These are phyloP conservation scores for Didymodactylos carnosus DNA, from an alignment of 2,888 invertebrate genomes.

Conservation along the genomic window DNA sequence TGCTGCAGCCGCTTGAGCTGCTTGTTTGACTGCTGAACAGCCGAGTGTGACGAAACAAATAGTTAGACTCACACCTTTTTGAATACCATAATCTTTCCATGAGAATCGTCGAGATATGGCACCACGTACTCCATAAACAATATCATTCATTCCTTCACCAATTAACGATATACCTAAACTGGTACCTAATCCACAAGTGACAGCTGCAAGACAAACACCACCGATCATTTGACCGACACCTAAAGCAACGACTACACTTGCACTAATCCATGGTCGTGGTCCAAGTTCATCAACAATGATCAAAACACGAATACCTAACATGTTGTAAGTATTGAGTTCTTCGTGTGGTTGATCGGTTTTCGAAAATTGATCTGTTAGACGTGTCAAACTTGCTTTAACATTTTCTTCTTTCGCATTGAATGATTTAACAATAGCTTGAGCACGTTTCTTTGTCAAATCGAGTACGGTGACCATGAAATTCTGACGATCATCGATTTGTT, in stretches of 20 bases:
- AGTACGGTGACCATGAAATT: background rate
- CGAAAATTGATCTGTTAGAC: slow-evolving; percentile 5
- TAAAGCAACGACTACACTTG: background rate
- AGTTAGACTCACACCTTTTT: slow-evolving; percentile 8
- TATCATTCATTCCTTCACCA: slow-evolving; percentile 1
- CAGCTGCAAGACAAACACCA: slow-evolving; percentile 1
- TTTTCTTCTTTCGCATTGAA: slow-evolving; percentile 10
- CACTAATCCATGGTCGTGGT: slow-evolving; percentile 10
- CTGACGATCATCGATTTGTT: slow-evolving; percentile 2
- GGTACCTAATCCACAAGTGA: slow-evolving; percentile 2
- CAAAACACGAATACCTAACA: background rate
- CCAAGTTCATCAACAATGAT: slow-evolving; percentile 1
- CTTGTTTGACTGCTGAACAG: background rate
- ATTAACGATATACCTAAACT: slow-evolving; percentile 1
- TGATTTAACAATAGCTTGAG: background rate
- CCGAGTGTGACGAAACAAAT: slow-evolving; percentile 1
- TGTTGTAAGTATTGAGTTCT: background rate
- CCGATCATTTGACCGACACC: background rate
- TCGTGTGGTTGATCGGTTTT: background rate
- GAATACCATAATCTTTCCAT: slow-evolving; percentile 11
- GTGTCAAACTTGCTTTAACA: background rate
- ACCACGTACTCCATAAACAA: background rate
- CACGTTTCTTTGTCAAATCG: background rate
- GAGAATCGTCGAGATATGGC: background rate
- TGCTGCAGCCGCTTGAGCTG: background rate